phyloP scores from a whole-genome alignment of 2,888 invertebrate genomes.

The Trichogramma dendrolimi region DNA sequence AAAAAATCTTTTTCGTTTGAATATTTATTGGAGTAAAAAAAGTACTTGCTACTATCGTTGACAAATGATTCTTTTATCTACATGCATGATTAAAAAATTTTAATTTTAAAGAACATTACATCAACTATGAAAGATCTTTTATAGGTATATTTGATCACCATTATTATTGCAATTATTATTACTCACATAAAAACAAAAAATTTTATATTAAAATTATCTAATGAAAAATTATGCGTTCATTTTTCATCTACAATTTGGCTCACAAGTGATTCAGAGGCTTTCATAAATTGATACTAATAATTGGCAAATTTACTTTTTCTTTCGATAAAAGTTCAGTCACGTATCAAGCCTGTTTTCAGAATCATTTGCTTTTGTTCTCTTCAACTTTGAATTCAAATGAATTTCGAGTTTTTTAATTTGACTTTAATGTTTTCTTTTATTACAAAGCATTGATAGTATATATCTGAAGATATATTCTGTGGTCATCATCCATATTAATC shows the following conservation, averaged over 20 bases:
- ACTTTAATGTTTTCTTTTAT: neutral
- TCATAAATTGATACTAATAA: conserved; percentile 20
- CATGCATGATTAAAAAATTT: too few relatives aligned
- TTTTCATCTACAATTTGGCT: too few relatives aligned
- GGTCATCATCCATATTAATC: neutral
- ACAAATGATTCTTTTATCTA: too few relatives aligned
- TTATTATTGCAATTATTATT: conserved; percentile 28
- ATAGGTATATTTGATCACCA: too few relatives aligned
- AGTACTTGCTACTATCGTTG: too few relatives aligned
- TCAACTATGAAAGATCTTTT: too few relatives aligned
- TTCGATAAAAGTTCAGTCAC: conserved; percentile 16
- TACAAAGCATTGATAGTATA: neutral
- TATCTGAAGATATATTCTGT: neutral
- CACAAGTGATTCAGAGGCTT: neutral
- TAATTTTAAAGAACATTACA: too few relatives aligned
- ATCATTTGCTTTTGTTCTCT: conserved; percentile 18
- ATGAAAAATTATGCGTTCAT: too few relatives aligned
- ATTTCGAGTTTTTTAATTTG: conserved; percentile 5
- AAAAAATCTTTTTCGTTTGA: too few relatives aligned
- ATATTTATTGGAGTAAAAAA: neutral
- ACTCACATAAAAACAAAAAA: conserved; percentile 14
- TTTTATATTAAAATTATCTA: conserved; percentile 9
- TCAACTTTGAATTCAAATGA: conserved; percentile 16
- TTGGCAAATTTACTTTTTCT: conserved; percentile 19
- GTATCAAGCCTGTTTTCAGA: conserved; percentile 14